Base-by-base conservation (phyloP, 2,888 invertebrate species). In the Creontiades dilutus region DNA sequence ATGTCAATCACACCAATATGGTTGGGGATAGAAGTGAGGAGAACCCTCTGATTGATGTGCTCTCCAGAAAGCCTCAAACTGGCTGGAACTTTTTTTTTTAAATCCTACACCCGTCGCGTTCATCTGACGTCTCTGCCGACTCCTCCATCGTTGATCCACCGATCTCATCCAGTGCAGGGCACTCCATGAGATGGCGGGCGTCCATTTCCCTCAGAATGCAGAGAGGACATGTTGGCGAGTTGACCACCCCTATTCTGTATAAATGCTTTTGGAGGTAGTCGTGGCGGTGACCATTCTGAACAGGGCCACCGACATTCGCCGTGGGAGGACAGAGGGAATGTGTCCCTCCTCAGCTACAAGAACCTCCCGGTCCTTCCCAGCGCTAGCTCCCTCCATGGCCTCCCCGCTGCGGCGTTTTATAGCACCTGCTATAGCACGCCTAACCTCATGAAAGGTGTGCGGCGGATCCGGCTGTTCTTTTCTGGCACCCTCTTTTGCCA, bases 261-360 rank as follows among this genome's bases (percentile, higher is more conserved):
- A 19, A n/a, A 61, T 61, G n/a, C n/a, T 61, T 61, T 61, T 61
- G 61, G 19, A 61, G 61, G 61, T 61, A n/a, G 61, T 61, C 9
- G 11, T n/a, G 12, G 52, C 52, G 11, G 52, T 52, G 0, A 61
- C 3, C 61, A 61, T 16, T n/a, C 61, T 61, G 19, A 61, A 76
- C 76, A 76, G 76, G 13, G 76, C 76, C 13, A 76, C 76, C 13
- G 76, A 76, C 76, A 76, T 76, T 19, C 61, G 16, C 16, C 1
- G 61, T 16, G 61, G 61, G 1, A 61, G 9, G n/a, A 9, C 9
- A n/a, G 0, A 19, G 14, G 61, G 9, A 19, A 61, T 61, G 3
- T 19, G 61, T 11, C 16, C 61, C 0, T 19, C 61, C 61, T 61
- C 61, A 0, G 16, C 61, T 4, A n/a, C n/a, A 19, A 61, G 61